Conservation (phyloP, 2,797 vertebrate genomes). For the Synanceia verrucosa region DNA sequence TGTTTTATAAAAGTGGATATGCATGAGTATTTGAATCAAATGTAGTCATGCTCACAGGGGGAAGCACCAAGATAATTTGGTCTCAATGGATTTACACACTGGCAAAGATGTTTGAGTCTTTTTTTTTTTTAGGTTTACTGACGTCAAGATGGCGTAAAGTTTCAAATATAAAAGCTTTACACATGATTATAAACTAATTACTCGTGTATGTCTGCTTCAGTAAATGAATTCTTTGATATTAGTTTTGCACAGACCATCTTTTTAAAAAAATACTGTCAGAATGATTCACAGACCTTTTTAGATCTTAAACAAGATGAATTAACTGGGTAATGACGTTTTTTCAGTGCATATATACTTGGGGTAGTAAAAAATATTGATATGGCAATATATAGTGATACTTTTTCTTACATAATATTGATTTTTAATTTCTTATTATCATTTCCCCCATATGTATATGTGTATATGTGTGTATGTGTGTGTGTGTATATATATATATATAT, state of each 20-base stretch:
- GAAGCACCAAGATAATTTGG: slow-evolving; percentile 2
- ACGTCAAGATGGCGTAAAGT: background rate
- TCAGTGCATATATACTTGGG: too few species aligned
- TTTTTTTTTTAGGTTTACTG: slow-evolving; percentile 23
- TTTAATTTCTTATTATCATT: too few species aligned
- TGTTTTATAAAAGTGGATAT: slow-evolving; percentile 26
- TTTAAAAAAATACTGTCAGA: background rate
- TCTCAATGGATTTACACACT: background rate
- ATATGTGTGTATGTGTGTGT: too few species aligned
- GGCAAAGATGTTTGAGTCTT: background rate
- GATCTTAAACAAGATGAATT: background rate
- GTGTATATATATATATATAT: too few species aligned
- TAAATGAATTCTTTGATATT: background rate
- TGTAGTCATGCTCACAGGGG: background rate
- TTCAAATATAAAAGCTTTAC: slow-evolving; percentile 6
- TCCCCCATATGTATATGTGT: too few species aligned
- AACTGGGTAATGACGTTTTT: background rate
- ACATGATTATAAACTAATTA: slow-evolving; percentile 11
- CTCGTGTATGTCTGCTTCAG: background rate
- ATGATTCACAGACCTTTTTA: background rate
- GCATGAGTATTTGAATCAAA: slow-evolving; percentile 8
- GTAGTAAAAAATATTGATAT: too few species aligned
- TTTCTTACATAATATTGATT: too few species aligned
- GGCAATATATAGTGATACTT: too few species aligned
- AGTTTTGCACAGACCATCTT: background rate